Evolutionary conservation across 2,888 invertebrate genomes (phyloP), one percentile per base, ranked within the genome.

Genomic region (Ornithoptera alexandrae): DNA sequence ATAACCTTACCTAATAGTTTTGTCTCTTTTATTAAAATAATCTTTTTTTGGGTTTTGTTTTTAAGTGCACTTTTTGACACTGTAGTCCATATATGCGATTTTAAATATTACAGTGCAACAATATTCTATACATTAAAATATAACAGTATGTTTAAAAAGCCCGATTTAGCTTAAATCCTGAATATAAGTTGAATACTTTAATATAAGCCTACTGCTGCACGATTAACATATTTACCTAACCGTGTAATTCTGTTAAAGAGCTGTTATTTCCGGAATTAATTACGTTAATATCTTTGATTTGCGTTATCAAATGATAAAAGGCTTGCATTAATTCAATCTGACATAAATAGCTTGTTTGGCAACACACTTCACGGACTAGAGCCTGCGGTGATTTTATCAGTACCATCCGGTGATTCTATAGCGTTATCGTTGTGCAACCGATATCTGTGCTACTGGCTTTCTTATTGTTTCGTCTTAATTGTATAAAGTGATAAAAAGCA

Each of bases 381-480:
- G 76, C 73, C 73, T 73, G 30, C 4, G 74, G 57, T 76, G 89
- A 90, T 88, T 64, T 65, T 88, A 89, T 90, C 90, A 64, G 64
- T 68, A 68, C 78, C 89, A 87, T 92, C 91, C 91, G 91, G 91
- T 79, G 88, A 92, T 92, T 92, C 91, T 89, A 76, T 78, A 74
- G 75, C 76, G 71, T 75, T 75, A 82, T 80, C 79, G 76, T 89
- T 88, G 82, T 80, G 85, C 86, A 90, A 90, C 78, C 71, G 71
- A 78, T 83, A 84, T 83, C 83, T 79, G 71, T 62, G 76, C 74
- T 75, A 83, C 81, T 80, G 81, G 76, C 90, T 91, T 91, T 91
- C 90, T 89, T 87, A 90, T 90, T 91, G 90, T 91, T 88, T 87
- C 79, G 82, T 81, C 78, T 89, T 88, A 88, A 90, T 90, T 88